phyloP scores from a whole-genome alignment of 2,888 invertebrate species.

The Mimumesa dahlbomi region DNA sequence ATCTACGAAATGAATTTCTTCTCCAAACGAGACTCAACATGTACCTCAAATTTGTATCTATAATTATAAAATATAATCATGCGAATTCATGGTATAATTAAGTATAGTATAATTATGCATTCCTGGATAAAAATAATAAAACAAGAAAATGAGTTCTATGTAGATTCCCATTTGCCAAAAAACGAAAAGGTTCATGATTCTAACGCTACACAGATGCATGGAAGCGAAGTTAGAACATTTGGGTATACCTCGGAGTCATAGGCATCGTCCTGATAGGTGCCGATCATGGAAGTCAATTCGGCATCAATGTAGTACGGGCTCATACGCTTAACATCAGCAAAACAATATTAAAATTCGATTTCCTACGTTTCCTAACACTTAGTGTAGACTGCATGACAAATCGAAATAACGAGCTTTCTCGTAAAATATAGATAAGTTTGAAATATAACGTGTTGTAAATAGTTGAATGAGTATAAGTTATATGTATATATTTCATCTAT shows the following conservation, averaged over 20 bases:
- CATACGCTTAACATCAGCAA: conserved; percentile 85
- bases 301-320: conserved; percentile 91
- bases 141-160: conserved; percentile 14
- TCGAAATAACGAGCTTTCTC: too few species aligned
- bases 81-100: too few species aligned
- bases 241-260: conserved; percentile 77
- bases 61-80: conserved; percentile 1
- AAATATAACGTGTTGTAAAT: too few species aligned
- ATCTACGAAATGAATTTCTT: not conserved
- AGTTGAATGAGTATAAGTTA: too few species aligned
- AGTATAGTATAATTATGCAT: too few species aligned
- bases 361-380: conserved; percentile 8
- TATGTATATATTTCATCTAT: too few species aligned
- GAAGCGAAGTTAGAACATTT: conserved; percentile 56
- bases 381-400: not conserved
- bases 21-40: too few species aligned
- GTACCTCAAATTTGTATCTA: too few species aligned
- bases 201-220: conserved; percentile 64
- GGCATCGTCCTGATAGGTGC: conserved; percentile 83
- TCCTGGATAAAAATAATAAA: conserved; percentile 8
- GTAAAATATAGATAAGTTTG: too few species aligned
- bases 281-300: conserved; percentile 89
- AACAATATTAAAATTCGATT: conserved; percentile 63
- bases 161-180: conserved; percentile 12
- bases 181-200: conserved; percentile 54